Evolutionary conservation across 2,888 invertebrate species (phyloP), one percentile per base, ranked within the genome.

Genomic region (Ectobius pallidus): DNA sequence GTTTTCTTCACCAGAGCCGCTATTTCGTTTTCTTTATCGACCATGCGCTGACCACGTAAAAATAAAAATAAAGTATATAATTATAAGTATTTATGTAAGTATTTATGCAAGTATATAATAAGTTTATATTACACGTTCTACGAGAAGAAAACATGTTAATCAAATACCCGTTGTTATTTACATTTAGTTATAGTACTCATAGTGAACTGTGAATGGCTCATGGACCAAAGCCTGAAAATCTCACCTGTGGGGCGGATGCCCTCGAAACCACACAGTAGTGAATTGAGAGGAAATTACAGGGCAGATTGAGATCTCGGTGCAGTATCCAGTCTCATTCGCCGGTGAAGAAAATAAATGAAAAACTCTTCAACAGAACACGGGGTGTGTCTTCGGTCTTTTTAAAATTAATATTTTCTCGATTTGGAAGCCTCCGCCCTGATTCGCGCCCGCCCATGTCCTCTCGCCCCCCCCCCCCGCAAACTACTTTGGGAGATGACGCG

Each of bases 321-420:
- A 7, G 42, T 42, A 63, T 25, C 20, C 62, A 42, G 14, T 20
- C 63, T 63, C 65, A 65, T 46, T n/a, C 65, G 46, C 65, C 65
- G n/a, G 30, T 65, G 46, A 65, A 65, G n/a, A 46, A 65, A 44
- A 63, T 16, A 61, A 61, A 61, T 18, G 18, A 32, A 62, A 39
- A 18, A 65, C 44, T 44, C 25, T 65, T n/a, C 42, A 65, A 65
- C 44, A 44, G 46, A 65, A 46, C 65, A 46, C 46, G 14, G 65
- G 65, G 44, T 46, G 63, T 42, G 65, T 46, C 65, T 30, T 27
- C 46, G 46, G 22, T 27, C 27, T 65, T 65, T 65, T 55, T 65
- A 25, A 46, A 65, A 65, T 65, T 65, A 65, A 65, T 65, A 65
- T 65, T 65, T 65, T 30, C 65, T 46, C 46, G 65, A 65, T 65